Base-by-base conservation (phyloP, 2,797 vertebrate species). In the Sebastes ruberrimus region DNA sequence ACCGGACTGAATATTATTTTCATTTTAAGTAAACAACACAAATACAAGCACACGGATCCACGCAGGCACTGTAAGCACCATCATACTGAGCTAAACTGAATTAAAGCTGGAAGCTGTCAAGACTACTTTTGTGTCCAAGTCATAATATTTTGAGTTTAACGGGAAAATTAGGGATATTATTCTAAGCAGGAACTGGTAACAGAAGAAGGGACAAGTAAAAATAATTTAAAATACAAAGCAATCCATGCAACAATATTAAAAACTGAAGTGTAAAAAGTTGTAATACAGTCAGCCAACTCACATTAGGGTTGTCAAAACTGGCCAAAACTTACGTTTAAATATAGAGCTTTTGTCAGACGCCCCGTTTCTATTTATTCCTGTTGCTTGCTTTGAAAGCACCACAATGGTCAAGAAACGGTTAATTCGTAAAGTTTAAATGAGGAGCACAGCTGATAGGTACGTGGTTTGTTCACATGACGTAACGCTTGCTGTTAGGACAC, bases 21-120 rank as follows among this genome's bases (percentile, higher is more conserved):
- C 18, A 23, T 59, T 64, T 79, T 46, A 74, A 67, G 33, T 28
- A 77, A 62, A 75, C 67, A 76, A 52, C 23, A 71, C 3, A 75
- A 69, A 53, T 8, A 16, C 16, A 71, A 32, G 6, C 7, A 66
- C 32, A 25, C 3, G 38, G 22, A 42, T 53, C 16, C 42, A 55
- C 67, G 32, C 18, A 11, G 11, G 27, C 9, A 25, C 22, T 33
- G 27, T 22, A 60, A 53, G 38, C 56, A 33, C 61, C n/a, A 55
- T 30, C n/a, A n/a, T 20, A 65, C 13, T 6, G 76, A 57, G 55
- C 18, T 38, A 4, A 64, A 64, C 16, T 57, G 16, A 52, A 61
- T 59, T 66, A 38, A 16, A 16, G 28, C 7, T 55, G 25, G 22
- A 30, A 65, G 52, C 55, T 63, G 61, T 35, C 42, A 46, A 35